Conservation (phyloP, 2,113 vertebrate genomes). For the Ailuropoda melanoleuca region DNA sequence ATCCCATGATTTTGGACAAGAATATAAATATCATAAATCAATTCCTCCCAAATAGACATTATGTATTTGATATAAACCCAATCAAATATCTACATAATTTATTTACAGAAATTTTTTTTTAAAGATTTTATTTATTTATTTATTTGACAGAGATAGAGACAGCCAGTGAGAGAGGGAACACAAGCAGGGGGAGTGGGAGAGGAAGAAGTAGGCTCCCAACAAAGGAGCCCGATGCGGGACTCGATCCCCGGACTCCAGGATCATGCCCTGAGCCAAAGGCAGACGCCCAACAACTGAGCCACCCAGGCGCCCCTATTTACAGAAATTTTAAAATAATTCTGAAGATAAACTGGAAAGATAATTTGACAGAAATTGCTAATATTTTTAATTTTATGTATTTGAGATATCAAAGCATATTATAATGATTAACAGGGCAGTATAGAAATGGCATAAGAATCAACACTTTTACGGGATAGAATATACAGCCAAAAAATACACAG, state of each 20-base stretch:
- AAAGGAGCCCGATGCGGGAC: no score
- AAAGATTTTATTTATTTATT: no score
- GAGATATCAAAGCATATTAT: not conserved
- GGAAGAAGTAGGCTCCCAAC: no score
- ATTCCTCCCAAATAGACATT: not conserved
- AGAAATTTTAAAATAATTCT: not conserved
- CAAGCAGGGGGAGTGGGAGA: no score
- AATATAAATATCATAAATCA: not conserved
- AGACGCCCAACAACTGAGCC: no score
- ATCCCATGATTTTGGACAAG: not conserved
- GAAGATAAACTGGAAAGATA: not conserved
- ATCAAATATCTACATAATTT: not conserved
- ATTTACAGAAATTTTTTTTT: not conserved
- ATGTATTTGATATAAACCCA: not conserved
- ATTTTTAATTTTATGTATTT: not conserved
- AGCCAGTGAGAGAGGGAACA: no score
- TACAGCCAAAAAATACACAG: not conserved
- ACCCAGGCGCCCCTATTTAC: not conserved
- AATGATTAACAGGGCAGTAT: not conserved
- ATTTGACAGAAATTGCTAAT: not conserved
- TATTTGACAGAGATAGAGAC: no score
- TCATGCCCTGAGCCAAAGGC: no score
- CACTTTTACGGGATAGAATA: not conserved
- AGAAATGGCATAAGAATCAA: not conserved
- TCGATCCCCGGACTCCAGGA: no score